Conservation (phyloP, 1,140 invertebrate genomes). For the Drosophila leontia region DNA sequence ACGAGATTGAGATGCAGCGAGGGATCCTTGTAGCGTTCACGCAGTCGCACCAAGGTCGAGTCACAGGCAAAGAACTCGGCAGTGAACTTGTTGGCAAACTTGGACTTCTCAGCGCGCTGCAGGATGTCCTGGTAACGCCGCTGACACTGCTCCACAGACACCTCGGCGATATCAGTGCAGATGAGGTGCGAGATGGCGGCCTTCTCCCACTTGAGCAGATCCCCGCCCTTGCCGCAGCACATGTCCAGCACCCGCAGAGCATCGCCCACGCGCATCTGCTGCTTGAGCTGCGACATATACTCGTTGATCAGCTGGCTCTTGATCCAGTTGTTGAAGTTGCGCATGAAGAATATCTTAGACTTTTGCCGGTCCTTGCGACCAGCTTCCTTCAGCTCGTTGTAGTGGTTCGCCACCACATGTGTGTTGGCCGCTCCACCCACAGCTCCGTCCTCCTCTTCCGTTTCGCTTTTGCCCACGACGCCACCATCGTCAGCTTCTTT, state of each 20-base stretch:
- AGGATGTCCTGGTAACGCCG: slow-evolving; percentile 88
- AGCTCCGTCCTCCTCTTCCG: slow-evolving; percentile 11
- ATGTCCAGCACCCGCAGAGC: slow-evolving; percentile 89
- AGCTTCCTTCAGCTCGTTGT: slow-evolving; percentile 93
- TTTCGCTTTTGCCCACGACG: slow-evolving; percentile 10
- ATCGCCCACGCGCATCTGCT: slow-evolving; percentile 87
- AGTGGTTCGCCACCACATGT: slow-evolving; percentile 92
- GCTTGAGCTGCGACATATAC: slow-evolving; percentile 88
- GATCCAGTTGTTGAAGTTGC: slow-evolving; percentile 99
- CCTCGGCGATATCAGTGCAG: slow-evolving; percentile 97
- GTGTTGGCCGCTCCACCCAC: slow-evolving; percentile 83
- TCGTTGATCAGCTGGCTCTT: slow-evolving; percentile 96
- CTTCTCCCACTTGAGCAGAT: slow-evolving; percentile 97
- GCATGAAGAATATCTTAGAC: slow-evolving; percentile 95
- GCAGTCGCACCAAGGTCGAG: slow-evolving; percentile 93
- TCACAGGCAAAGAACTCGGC: slow-evolving; percentile 97
- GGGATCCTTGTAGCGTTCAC: slow-evolving; percentile 90
- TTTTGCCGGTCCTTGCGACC: slow-evolving; percentile 91
- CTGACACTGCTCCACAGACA: slow-evolving; percentile 95
- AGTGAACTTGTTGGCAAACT: slow-evolving; percentile 87
- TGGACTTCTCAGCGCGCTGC: slow-evolving; percentile 71
- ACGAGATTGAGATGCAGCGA: slow-evolving; percentile 94
- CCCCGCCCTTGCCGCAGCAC: slow-evolving; percentile 98
- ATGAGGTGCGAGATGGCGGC: slow-evolving; percentile 93
- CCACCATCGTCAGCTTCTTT: background rate